Evolutionary conservation across 53 echinoderm and acorn worm genomes (phyloP), one percentile per base, ranked within the genome.

Genomic region (Holothuria leucospilota): DNA sequence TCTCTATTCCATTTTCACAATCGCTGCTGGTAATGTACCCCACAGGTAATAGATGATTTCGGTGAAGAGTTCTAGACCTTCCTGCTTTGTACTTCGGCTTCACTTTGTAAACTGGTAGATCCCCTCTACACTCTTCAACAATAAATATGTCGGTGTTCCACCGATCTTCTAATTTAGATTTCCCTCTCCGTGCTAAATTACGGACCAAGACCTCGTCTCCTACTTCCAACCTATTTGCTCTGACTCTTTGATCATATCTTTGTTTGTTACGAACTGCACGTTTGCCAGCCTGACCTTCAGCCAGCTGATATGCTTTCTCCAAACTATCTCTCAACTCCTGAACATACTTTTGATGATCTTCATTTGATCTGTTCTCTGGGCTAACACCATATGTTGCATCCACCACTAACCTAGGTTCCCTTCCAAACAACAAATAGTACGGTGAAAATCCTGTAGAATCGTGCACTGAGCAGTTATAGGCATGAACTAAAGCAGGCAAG

Each of bases 401-500:
- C 11, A 81, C 23, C n/a, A 82, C 74, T 13, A 91, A 53, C 72
- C 91, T 51, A 15, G 91, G 82, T 69, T 87, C 91, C 46, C 84
- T 51, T 49, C 87, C 87, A 75, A 87, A 87, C 83, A 91, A 71
- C n/a, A 87, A 52, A 69, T 53, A 91, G 30, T 91, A 91, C 9
- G 88, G 85, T 16, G 91, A 88, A 56, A 86, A 88, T 1, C 92
- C 88, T 40, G 88, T 91, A 58, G 78, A 73, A 71, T 78, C 80
- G 62, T 88, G 77, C 39, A 66, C 88, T 5, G 88, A 85, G 61
- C 88, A 91, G 29, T 85, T 91, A 29, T 88, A 91, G 14, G 92
- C 92, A 85, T 91, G 92, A 24, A 88, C 92, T 49, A 91, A n/a
- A 6, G 88, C 78, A 61, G 84, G 56, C 20, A 88, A 56, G 49